Evolutionary conservation across 2,797 vertebrate species (phyloP), one percentile per base, ranked within the genome.

Genomic region (Erpetoichthys calabaricus): DNA sequence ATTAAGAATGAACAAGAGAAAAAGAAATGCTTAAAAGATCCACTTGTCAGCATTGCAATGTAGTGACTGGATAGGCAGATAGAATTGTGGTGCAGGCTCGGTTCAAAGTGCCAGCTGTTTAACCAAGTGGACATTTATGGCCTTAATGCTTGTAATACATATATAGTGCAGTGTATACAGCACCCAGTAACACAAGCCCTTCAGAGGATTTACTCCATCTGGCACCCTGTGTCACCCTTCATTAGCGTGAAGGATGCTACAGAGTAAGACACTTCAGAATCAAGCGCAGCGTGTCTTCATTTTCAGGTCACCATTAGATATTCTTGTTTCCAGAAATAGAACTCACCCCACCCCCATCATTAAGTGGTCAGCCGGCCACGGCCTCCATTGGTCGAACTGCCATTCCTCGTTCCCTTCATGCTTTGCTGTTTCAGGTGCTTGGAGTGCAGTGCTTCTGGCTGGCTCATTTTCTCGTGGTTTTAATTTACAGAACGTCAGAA

Each of bases 291-390:
- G 64, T 67, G 65, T 65, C 60, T 64, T 61, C 55, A 59, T 59
- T 62, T 66, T 56, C 56, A 9, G 57, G 57, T 57, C 61, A 53
- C 62, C 64, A 65, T 64, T 58, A 65, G 67, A 68, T 69, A 63
- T 62, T 62, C 64, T 58, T 64, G 52, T 65, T 62, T 59, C 68
- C 65, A 66, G 61, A 67, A 73, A 70, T 70, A 73, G 61, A 47
- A 47, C 45, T 56, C 9, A 41, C 47, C 47, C 44, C 42, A 7
- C n/a, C 45, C 46, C 44, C 45, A 44, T 45, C 45, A 3, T 49
- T 42, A 25, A 54, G 8, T 43, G 3, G 1, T 54, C 53, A 42
- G 41, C 44, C 53, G 8, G 53, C 5, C 41, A 5, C 53, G 44
- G 44, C 41, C 53, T 41, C 25, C 42, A 42, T 54, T 42, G 8